Conservation (phyloP, 2,888 invertebrate genomes). For the Therioaphis trifolii region DNA sequence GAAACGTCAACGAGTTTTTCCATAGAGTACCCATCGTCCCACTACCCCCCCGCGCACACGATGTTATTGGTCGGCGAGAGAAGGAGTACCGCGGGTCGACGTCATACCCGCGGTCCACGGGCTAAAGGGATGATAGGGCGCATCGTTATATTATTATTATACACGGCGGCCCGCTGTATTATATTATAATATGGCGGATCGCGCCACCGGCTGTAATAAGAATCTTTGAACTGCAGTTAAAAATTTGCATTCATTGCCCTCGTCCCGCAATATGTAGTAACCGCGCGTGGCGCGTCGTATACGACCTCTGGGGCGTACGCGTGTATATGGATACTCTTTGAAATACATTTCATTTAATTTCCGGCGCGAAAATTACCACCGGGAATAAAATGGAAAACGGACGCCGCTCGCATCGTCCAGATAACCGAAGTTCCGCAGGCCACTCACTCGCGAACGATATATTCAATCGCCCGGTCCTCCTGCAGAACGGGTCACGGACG, state of each 20-base stretch:
- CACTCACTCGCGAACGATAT: background rate
- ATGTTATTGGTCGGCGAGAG: background rate
- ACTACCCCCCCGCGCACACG: background rate
- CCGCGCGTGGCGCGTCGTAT: background rate
- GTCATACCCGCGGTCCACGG: too few species aligned
- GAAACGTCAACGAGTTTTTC: slow-evolving; percentile 51
- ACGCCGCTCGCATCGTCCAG: background rate
- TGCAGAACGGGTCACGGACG: background rate
- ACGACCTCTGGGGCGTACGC: background rate
- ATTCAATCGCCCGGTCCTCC: background rate
- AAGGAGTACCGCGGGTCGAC: too few species aligned
- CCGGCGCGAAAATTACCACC: background rate
- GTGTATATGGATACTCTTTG: background rate
- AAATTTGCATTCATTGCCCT: slow-evolving; percentile 44
- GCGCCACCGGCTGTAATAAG: background rate
- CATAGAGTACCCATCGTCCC: too few species aligned
- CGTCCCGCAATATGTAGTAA: background rate
- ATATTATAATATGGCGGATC: too few species aligned
- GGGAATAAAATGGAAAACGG: slow-evolving; percentile 27
- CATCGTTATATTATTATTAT: too few species aligned
- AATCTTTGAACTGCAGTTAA: slow-evolving; percentile 52
- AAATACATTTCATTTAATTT: slow-evolving; percentile 7
- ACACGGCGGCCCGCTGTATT: background rate
- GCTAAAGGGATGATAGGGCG: too few species aligned
- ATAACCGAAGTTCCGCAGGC: too few species aligned